Evolutionary conservation across 2,113 vertebrate species (phyloP).

Genomic region (Callionymus lyra): DNA sequence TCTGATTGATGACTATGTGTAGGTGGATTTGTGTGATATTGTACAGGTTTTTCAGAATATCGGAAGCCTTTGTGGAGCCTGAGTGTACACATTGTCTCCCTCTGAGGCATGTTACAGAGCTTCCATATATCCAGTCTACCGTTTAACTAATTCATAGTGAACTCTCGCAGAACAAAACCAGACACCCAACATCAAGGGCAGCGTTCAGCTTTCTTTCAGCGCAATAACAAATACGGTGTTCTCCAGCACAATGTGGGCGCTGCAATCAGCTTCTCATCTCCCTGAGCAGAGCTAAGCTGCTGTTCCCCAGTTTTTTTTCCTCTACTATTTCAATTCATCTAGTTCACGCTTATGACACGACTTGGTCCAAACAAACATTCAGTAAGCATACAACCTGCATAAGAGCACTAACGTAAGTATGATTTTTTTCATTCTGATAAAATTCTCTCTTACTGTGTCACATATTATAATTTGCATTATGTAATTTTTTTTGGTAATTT

Average conservation of each 20-base stretch:
- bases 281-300: constrained; percentile 46
- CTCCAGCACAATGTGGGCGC: constrained; percentile 50
- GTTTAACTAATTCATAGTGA: constrained; percentile 65
- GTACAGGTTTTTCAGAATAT: constrained; percentile 38
- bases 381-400: constrained; percentile 1
- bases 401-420: too few relatives aligned
- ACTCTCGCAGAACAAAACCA: constrained; percentile 60
- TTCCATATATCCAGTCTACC: constrained; percentile 56
- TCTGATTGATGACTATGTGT: constrained; percentile 54
- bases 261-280: constrained; percentile 38
- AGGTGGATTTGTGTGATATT: constrained; percentile 56
- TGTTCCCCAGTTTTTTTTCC: constrained; percentile 39
- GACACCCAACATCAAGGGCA: constrained; percentile 60
- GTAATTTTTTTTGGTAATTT: too few relatives aligned
- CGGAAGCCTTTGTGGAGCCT: constrained; percentile 53
- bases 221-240: constrained; percentile 46
- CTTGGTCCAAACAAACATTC: constrained; percentile 38
- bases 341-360: constrained; percentile 23
- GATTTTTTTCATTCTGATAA: too few relatives aligned
- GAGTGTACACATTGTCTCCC: constrained; percentile 53
- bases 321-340: constrained; percentile 13
- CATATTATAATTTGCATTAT: too few relatives aligned
- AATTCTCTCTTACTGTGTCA: too few relatives aligned
- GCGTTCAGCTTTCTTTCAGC: constrained; percentile 52
- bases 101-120: constrained; percentile 55